Evolutionary conservation across 2,888 invertebrate species (phyloP).

Genomic region (Ophioninae sp.): DNA sequence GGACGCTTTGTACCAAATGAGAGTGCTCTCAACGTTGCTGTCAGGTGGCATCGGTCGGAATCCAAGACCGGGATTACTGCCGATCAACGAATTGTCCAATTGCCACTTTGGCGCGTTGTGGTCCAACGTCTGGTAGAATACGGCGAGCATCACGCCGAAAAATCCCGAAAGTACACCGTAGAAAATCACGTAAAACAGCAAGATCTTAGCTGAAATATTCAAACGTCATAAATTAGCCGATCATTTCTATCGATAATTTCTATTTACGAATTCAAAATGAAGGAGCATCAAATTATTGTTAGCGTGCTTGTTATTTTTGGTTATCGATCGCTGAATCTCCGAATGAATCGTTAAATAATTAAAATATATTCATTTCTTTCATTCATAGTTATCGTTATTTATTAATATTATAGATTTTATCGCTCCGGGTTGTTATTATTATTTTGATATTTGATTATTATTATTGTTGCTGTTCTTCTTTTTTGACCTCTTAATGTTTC

Average conservation of each 20-base stretch:
- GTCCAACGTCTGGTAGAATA: slow-evolving; percentile 97
- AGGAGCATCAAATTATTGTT: neutral
- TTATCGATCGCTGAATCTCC: neutral
- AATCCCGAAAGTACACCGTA: slow-evolving; percentile 95
- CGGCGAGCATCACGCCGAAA: slow-evolving; percentile 96
- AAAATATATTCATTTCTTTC: too few species aligned
- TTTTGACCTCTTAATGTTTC: too few species aligned
- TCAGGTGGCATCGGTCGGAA: slow-evolving; percentile 98
- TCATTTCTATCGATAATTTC: neutral
- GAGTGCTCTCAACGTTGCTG: slow-evolving; percentile 95
- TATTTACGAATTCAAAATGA: neutral
- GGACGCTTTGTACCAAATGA: slow-evolving; percentile 95
- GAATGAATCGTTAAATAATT: neutral
- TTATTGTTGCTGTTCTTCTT: neutral
- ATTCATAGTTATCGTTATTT: too few species aligned
- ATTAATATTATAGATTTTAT: too few species aligned
- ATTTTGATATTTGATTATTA: neutral
- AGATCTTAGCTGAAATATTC: slow-evolving; percentile 92
- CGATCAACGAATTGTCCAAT: slow-evolving; percentile 92
- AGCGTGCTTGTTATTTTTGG: neutral
- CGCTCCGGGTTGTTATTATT: too few species aligned
- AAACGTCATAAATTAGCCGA: neutral
- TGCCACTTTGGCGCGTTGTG: slow-evolving; percentile 94
- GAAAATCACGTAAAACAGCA: slow-evolving; percentile 97
- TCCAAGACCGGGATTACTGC: slow-evolving; percentile 97